phyloP scores from a whole-genome alignment of 2,888 invertebrate species.

The Eupithecia vulgata region DNA sequence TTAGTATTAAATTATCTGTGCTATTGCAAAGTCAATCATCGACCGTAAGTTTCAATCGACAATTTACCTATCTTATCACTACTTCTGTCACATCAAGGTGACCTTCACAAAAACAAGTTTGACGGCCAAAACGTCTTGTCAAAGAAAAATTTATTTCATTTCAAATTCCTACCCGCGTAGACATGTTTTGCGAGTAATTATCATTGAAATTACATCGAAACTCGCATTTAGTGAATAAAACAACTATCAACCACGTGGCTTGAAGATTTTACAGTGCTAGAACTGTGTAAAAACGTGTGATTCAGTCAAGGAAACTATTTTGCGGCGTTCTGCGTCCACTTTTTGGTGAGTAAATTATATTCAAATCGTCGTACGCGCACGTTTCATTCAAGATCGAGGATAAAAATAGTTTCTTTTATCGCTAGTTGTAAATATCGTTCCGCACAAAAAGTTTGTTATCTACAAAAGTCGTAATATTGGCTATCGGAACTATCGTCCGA shows the following conservation, averaged over 20 bases:
- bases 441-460: slow-evolving; percentile 14
- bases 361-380: slow-evolving; percentile 48
- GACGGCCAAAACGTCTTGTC: slow-evolving; percentile 68
- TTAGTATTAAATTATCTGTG: no score
- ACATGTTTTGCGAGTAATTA: slow-evolving; percentile 63
- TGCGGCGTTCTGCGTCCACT: slow-evolving; percentile 46
- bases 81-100: slow-evolving; percentile 75
- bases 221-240: slow-evolving; percentile 54
- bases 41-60: not conserved
- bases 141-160: slow-evolving; percentile 70
- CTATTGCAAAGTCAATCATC: slow-evolving; percentile 5
- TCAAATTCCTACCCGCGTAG: slow-evolving; percentile 77
- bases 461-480: not conserved
- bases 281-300: slow-evolving; percentile 47
- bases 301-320: slow-evolving; percentile 32
- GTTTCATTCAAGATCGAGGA: slow-evolving; percentile 39
- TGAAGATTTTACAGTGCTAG: slow-evolving; percentile 69
- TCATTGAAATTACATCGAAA: slow-evolving; percentile 59
- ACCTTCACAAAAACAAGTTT: slow-evolving; percentile 72
- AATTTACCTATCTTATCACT: slow-evolving; percentile 31
- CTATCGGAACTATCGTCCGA: not conserved
- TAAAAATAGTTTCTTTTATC: slow-evolving; percentile 45
- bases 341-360: slow-evolving; percentile 60
- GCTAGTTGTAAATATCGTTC: slow-evolving; percentile 34
- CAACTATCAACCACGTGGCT: slow-evolving; percentile 56